phyloP scores from a whole-genome alignment of 2,888 invertebrate genomes.

The Arctia plantaginis region DNA sequence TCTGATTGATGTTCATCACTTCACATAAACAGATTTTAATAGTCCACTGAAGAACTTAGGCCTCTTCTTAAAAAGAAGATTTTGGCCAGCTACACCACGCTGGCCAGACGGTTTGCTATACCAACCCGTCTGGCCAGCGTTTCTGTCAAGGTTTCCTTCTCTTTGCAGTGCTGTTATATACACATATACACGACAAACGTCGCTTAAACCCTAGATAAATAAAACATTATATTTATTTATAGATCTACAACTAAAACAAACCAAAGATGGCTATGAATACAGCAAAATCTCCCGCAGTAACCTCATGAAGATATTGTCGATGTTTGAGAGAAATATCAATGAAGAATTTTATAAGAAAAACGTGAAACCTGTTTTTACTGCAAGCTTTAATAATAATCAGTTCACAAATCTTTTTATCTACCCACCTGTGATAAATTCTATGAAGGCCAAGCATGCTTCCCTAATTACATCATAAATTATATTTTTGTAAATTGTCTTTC shows the following conservation, averaged over 20 bases:
- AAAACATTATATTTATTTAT: background rate
- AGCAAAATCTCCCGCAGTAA: slow-evolving; percentile 59
- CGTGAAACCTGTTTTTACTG: slow-evolving; percentile 60
- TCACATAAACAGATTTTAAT: too few relatives aligned
- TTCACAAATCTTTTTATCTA: slow-evolving; percentile 69
- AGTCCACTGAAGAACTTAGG: too few relatives aligned
- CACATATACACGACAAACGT: too few relatives aligned
- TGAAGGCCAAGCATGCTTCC: background rate
- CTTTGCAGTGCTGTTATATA: too few relatives aligned
- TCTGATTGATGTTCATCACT: background rate
- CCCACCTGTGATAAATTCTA: slow-evolving; percentile 42
- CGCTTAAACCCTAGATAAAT: too few relatives aligned
- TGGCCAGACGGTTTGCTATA: too few relatives aligned
- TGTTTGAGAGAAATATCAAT: slow-evolving; percentile 63
- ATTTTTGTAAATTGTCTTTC: background rate
- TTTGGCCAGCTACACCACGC: too few relatives aligned
- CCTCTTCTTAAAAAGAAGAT: too few relatives aligned
- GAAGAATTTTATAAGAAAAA: slow-evolving; percentile 35
- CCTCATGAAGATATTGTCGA: slow-evolving; percentile 66
- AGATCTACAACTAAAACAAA: slow-evolving; percentile 23
- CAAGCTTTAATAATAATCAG: slow-evolving; percentile 70
- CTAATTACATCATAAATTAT: background rate
- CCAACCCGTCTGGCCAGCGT: too few relatives aligned
- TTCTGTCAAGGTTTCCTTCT: too few relatives aligned
- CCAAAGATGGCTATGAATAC: slow-evolving; percentile 62